Base-by-base conservation (phyloP, 2,888 invertebrate species). In the Drosophila prolongata region DNA sequence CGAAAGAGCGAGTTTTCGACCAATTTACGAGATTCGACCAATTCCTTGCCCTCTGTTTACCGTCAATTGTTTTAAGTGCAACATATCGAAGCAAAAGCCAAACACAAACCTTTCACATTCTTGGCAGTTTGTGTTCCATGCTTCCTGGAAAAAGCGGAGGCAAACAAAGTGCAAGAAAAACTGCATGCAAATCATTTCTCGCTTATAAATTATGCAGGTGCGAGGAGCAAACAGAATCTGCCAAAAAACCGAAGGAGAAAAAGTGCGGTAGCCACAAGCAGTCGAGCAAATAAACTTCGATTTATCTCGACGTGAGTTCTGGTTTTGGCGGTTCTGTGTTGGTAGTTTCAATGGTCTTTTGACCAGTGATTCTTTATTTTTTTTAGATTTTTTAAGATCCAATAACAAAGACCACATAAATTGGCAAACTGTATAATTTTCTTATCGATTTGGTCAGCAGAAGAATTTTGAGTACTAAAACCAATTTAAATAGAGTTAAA, bases 131-230 rank as follows among this genome's bases (percentile, higher is more conserved):
- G 66, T 54, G 44, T 40, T 49, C 14, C 44, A 37, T 38, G 46
- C 43, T 50, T 61, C 16, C 65, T 53, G 30, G 37, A 43, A 16
- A 53, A 47, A 46, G 13, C 19, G 59, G 58, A 46, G 58, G 47
- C 27, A 56, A 50, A 60, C 61, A 55, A 64, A 72, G 60, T 66
- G 77, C 57, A 65, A 70, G 69, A 78, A 78, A 84, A 80, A 72
- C 49, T 75, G 82, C 80, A 84, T 80, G 89, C 87, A 88, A 88
- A 88, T 83, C 72, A 83, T 83, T 88, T 77, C 84, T 53, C 77
- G 57, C 84, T 76, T 77, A 87, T 87, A 85, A 85, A 87, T 87
- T 83, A 87, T 84, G 79, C 38, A 59, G 52, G 42, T 14, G 38
- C 19, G 40, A 56, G 16, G 43, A 44, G 37, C 49, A 55, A 44